These are phyloP conservation scores for Carassius auratus DNA, from an alignment of 2,113 vertebrate genomes.

Conservation along the genomic window DNA sequence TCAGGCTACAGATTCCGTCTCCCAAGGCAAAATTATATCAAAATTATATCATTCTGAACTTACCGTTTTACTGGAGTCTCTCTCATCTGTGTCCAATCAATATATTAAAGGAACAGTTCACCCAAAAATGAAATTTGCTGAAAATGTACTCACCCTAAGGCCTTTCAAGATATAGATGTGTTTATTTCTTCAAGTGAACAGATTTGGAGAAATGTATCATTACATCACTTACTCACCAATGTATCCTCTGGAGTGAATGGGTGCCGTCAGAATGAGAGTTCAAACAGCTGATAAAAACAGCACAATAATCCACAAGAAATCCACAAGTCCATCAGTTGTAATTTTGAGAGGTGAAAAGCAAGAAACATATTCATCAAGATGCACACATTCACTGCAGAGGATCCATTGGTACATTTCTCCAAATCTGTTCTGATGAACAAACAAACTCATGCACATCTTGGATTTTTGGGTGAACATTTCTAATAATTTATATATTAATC, in stretches of 20 bases:
- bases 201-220: neutral
- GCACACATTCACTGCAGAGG: too few species aligned
- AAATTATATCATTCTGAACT: constrained; percentile 43
- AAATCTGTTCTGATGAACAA: neutral
- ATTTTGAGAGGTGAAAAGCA: neutral
- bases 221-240: too few species aligned
- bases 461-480: neutral
- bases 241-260: too few species aligned
- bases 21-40: constrained; percentile 42
- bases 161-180: neutral
- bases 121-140: neutral
- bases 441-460: too few species aligned
- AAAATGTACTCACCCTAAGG: too few species aligned
- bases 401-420: too few species aligned
- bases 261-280: too few species aligned
- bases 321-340: neutral
- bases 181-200: neutral
- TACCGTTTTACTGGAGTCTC: constrained; percentile 30
- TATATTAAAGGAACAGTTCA: constrained; percentile 20
- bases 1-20: constrained; percentile 20
- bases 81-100: constrained; percentile 29
- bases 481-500: neutral
- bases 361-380: neutral
- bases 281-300: too few species aligned
- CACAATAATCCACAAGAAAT: too few species aligned